Percentiles rank a stretch among this genome's conserved stretches.
These are phyloP conservation scores for Bacillus rossius DNA, from an alignment of 1,140 invertebrate species.

Conservation along the genomic window DNA sequence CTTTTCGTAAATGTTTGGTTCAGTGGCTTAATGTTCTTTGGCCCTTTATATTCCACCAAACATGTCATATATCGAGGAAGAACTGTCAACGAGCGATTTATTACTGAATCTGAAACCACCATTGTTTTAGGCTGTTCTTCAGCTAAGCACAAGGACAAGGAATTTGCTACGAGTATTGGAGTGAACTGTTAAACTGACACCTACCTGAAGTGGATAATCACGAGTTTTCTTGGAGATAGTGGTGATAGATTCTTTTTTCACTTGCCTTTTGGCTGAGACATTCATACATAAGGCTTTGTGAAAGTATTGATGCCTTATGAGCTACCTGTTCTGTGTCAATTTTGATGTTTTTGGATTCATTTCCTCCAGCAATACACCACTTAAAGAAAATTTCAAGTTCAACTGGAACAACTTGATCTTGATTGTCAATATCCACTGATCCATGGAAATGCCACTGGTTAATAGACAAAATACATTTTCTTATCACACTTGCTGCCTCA, in stretches of 20 bases:
- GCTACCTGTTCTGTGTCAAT: background rate
- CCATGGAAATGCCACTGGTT: constrained; percentile 2
- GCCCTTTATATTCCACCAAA: background rate
- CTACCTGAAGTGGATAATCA: constrained; percentile 11
- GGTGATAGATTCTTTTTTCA: background rate
- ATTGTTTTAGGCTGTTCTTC: background rate
- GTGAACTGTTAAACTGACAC: constrained; percentile 12
- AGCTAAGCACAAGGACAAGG: background rate
- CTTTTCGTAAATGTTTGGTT: background rate
- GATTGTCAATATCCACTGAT: background rate
- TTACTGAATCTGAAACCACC: background rate
- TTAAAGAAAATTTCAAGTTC: constrained; percentile 3
- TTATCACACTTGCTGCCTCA: constrained; percentile 1
- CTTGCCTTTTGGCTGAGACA: background rate
- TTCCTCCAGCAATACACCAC: constrained; percentile 8
- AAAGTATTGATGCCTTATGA: background rate
- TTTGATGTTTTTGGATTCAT: background rate
- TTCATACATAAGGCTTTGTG: constrained; percentile 4
- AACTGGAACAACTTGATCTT: background rate
- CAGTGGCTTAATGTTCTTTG: background rate
- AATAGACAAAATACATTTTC: background rate
- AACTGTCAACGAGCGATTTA: background rate
- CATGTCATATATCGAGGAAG: background rate
- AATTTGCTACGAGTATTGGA: background rate
- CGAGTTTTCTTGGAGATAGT: background rate